Conservation (phyloP, 2,797 vertebrate genomes). For the Meriones psammophilus region DNA sequence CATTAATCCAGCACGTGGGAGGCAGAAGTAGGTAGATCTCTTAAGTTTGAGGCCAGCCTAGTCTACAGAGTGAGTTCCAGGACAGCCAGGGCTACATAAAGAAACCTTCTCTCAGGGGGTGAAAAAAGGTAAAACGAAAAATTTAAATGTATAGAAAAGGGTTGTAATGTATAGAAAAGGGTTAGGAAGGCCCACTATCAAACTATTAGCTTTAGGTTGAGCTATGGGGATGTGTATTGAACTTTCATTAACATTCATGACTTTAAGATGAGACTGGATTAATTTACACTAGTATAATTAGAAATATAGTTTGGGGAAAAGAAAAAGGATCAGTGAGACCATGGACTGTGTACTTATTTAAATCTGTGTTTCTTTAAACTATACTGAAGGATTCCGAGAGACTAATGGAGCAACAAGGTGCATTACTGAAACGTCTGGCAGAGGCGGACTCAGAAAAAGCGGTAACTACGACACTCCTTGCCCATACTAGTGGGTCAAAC, state of each 20-base stretch:
- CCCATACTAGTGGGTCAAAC: conserved; percentile 55
- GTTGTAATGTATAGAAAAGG: not conserved
- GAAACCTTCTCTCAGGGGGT: not conserved
- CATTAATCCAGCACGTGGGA: not conserved
- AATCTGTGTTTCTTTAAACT: not conserved
- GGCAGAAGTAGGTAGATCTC: not conserved
- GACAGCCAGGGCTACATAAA: not conserved
- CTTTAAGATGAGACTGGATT: not conserved
- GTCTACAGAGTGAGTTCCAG: not conserved
- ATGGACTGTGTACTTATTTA: not conserved
- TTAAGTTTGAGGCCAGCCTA: not conserved
- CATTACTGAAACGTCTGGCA: conserved; percentile 91
- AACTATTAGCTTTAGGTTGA: not conserved
- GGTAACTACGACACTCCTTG: conserved; percentile 85
- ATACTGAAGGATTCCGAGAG: conserved; percentile 89
- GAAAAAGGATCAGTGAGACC: not conserved
- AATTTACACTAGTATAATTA: not conserved
- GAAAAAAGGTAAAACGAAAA: too few species aligned
- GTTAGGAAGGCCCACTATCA: too few species aligned
- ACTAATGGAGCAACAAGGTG: conserved; percentile 91
- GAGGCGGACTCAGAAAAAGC: conserved; percentile 93
- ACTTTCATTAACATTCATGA: not conserved
- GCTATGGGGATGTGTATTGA: not conserved
- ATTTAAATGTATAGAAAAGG: not conserved
- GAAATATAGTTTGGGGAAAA: not conserved